Evolutionary conservation across 2,797 vertebrate genomes (phyloP).

Genomic region (Dendrocincla tyrannina): DNA sequence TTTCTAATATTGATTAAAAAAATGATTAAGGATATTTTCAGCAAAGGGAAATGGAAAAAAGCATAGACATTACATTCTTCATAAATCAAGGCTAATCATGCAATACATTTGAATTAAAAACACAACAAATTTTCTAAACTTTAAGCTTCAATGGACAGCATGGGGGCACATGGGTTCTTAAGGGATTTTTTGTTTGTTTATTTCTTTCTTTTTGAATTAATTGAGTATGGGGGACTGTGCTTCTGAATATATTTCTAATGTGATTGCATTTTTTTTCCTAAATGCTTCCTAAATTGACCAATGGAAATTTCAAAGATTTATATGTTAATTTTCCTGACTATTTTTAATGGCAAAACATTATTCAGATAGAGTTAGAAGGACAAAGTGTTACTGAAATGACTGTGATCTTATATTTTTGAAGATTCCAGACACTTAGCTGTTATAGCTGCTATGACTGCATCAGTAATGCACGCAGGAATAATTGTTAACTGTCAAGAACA

Average conservation of each 20-base stretch:
- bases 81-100: slow-evolving; percentile 39
- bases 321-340: slow-evolving; percentile 26
- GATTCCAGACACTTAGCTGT: slow-evolving; percentile 30
- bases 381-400: background rate
- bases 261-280: background rate
- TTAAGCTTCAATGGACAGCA: background rate
- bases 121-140: background rate
- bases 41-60: slow-evolving; percentile 11
- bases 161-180: background rate
- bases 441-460: slow-evolving; percentile 20
- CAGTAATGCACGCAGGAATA: slow-evolving; percentile 61
- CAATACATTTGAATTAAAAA: slow-evolving; percentile 4
- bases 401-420: slow-evolving; percentile 22
- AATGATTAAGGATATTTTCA: slow-evolving; percentile 17
- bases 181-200: background rate
- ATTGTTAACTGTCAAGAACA: slow-evolving; percentile 74
- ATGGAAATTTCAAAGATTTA: background rate
- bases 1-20: slow-evolving; percentile 13
- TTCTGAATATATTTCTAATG: background rate
- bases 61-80: background rate
- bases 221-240: background rate
- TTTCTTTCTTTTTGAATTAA: background rate
- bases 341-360: slow-evolving; percentile 13
- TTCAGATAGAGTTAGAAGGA: background rate
- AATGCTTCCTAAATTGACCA: background rate